Conservation (phyloP, 1,140 invertebrate species). For the Phenacoccus solenopsis region DNA sequence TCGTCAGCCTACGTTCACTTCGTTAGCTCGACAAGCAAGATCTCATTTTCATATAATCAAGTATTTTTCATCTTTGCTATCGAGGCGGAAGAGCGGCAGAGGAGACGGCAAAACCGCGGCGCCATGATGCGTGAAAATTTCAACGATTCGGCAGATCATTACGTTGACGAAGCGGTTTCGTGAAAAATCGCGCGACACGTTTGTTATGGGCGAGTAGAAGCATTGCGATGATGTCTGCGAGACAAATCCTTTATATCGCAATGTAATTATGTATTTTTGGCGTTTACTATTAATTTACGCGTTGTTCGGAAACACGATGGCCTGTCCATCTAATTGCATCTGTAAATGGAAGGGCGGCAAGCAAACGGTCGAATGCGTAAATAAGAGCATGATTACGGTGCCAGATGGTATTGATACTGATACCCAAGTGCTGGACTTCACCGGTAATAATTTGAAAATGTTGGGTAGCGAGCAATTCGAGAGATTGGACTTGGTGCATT, state of each 20-base stretch:
- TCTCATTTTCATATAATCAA: constrained; percentile 11
- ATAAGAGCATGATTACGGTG: constrained; percentile 51
- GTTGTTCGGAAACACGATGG: constrained; percentile 30
- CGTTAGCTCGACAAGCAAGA: not conserved
- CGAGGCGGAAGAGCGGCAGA: not conserved
- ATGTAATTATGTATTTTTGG: constrained; percentile 15
- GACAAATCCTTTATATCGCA: not conserved
- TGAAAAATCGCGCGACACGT: not conserved
- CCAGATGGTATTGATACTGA: constrained; percentile 72
- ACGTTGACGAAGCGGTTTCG: not conserved
- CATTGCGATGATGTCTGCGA: not conserved
- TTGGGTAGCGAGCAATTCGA: constrained; percentile 52
- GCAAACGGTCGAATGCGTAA: constrained; percentile 72
- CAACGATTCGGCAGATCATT: too few relatives aligned
- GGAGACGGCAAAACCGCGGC: not conserved
- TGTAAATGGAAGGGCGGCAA: constrained; percentile 90
- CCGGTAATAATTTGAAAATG: constrained; percentile 62
- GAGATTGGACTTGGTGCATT: constrained; percentile 62
- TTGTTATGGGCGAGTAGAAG: not conserved
- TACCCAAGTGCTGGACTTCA: constrained; percentile 76
- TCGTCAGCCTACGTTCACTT: not conserved
- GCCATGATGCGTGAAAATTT: too few relatives aligned
- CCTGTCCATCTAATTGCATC: constrained; percentile 59
- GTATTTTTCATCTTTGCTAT: too few relatives aligned
- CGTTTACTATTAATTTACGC: constrained; percentile 1